Conservation (phyloP, 2,888 invertebrate genomes). For the Epistrophella euchroma region DNA sequence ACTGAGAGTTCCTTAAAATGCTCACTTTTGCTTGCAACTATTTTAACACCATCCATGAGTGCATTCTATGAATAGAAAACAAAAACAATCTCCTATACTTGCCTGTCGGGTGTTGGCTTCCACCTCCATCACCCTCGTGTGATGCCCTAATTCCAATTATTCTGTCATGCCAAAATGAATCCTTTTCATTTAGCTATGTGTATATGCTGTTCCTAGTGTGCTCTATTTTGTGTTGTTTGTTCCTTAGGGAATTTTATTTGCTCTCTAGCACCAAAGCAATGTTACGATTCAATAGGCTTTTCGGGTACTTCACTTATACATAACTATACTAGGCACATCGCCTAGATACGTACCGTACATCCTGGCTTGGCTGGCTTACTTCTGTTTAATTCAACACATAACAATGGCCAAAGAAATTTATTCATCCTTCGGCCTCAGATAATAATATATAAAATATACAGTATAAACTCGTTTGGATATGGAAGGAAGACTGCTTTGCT, state of each 20-base stretch:
- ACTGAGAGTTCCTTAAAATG: conserved; percentile 49
- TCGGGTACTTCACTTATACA: background rate
- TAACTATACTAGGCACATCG: background rate
- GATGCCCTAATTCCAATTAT: conserved; percentile 75
- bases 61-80: conserved; percentile 39
- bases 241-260: conserved; percentile 38
- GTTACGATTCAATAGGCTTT: conserved; percentile 69
- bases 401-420: conserved; percentile 51
- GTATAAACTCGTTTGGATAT: background rate
- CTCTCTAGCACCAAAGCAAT: conserved; percentile 34
- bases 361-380: conserved; percentile 36
- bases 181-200: conserved; percentile 53
- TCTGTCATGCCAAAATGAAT: conserved; percentile 73
- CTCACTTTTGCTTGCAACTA: conserved; percentile 24
- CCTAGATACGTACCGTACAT: background rate
- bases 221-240: conserved; percentile 19
- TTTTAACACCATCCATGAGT: conserved; percentile 38
- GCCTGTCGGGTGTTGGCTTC: background rate
- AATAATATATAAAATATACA: conserved; percentile 2
- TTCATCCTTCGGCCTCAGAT: conserved; percentile 42
- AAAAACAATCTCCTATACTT: conserved; percentile 35
- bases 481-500: conserved; percentile 20
- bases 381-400: conserved; percentile 56
- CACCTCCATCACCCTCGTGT: conserved; percentile 23
- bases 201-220: background rate